Evolutionary conservation across 2,888 invertebrate genomes (phyloP).

Genomic region (Tridacna gigas): DNA sequence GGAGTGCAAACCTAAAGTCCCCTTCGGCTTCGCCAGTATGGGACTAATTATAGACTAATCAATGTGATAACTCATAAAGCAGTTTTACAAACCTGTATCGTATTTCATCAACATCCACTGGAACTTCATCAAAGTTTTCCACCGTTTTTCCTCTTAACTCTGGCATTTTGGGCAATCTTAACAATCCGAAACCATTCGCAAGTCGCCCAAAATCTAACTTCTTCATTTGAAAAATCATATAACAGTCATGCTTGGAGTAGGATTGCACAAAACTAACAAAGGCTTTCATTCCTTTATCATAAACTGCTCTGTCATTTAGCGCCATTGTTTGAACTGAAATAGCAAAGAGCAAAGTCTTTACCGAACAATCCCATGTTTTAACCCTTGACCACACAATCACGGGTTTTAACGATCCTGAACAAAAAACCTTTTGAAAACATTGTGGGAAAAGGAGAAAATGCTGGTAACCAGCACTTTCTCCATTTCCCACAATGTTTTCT

Average conservation of each 20-base stretch:
- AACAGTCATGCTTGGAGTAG: constrained; percentile 98
- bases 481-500: too few relatives aligned
- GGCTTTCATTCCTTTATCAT: constrained; percentile 95
- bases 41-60: too few relatives aligned
- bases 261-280: constrained; percentile 98
- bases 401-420: not conserved
- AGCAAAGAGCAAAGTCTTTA: not conserved
- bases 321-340: constrained; percentile 88
- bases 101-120: constrained; percentile 91
- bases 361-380: not conserved
- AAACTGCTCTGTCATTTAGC: constrained; percentile 90
- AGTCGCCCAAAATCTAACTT: constrained; percentile 94
- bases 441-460: not conserved
- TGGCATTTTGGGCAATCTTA: constrained; percentile 97
- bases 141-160: constrained; percentile 91
- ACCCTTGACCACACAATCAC: not conserved
- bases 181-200: constrained; percentile 94
- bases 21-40: too few relatives aligned
- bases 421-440: not conserved
- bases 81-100: constrained; percentile 87
- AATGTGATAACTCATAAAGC: too few relatives aligned
- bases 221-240: constrained; percentile 93
- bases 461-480: too few relatives aligned
- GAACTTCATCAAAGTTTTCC: constrained; percentile 87
- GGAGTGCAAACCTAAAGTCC: too few relatives aligned